These are phyloP conservation scores for Peromyscus polionotus DNA, from an alignment of 2,113 vertebrate genomes.

Conservation along the genomic window DNA sequence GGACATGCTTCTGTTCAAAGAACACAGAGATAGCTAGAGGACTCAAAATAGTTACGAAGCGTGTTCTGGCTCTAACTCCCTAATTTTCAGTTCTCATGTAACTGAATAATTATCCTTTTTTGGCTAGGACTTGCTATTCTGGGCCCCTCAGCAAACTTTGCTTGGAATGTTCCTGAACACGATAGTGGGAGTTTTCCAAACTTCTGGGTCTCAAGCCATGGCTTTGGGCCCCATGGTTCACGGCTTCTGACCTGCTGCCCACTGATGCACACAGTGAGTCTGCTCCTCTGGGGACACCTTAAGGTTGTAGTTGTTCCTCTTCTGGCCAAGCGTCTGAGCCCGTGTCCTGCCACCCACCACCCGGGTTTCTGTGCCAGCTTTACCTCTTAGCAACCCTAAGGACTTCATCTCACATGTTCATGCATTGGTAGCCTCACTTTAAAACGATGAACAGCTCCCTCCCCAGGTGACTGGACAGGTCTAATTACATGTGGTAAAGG, in stretches of 20 bases:
- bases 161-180: conserved; percentile 18
- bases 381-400: neutral
- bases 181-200: neutral
- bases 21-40: neutral
- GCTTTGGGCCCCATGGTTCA: rapidly evolving
- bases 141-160: neutral
- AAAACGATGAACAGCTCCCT: neutral
- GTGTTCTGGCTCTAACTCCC: neutral
- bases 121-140: conserved; percentile 32
- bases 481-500: neutral
- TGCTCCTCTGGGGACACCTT: neutral
- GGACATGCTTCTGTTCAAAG: neutral
- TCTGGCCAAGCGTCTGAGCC: neutral
- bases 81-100: neutral
- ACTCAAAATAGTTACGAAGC: neutral
- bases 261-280: neutral
- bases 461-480: neutral
- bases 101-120: conserved; percentile 11
- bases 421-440: neutral
- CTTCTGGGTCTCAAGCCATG: neutral
- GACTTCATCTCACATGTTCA: neutral
- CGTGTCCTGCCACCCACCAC: neutral
- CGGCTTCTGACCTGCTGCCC: neutral
- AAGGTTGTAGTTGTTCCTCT: neutral
- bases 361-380: neutral